Conservation (phyloP, 2,888 invertebrate genomes). For the Andrena minutula region DNA sequence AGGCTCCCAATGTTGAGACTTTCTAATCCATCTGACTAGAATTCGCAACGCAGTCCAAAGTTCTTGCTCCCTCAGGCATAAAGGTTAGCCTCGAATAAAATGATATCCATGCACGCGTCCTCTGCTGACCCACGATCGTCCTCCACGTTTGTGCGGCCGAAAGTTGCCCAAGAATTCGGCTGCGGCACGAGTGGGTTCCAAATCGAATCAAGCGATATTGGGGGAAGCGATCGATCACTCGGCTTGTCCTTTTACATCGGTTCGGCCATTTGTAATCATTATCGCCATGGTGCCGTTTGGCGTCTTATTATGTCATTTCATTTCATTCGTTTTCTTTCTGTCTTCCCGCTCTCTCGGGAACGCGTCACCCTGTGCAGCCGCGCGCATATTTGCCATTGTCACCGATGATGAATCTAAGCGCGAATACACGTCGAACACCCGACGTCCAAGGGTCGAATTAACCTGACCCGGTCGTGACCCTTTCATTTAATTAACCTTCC, state of each 20-base stretch:
- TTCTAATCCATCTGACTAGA: not conserved
- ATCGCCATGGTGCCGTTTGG: constrained; percentile 78
- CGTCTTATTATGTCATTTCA: constrained; percentile 80
- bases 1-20: not conserved
- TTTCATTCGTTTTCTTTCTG: constrained; percentile 64
- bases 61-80: not conserved
- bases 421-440: constrained; percentile 19
- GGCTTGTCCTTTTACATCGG: constrained; percentile 66
- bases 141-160: constrained; percentile 27
- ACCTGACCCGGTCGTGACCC: constrained; percentile 11
- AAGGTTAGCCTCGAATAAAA: constrained; percentile 16
- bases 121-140: not conserved
- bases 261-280: constrained; percentile 81
- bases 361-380: constrained; percentile 42
- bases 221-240: constrained; percentile 70
- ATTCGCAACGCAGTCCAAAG: not conserved
- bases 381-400: constrained; percentile 47
- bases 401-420: constrained; percentile 55
- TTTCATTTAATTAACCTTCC: constrained; percentile 36
- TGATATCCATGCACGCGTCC: not conserved
- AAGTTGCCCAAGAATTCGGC: constrained; percentile 57
- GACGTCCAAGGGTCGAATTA: constrained; percentile 36
- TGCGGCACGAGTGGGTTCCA: constrained; percentile 53
- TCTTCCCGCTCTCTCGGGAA: constrained; percentile 34
- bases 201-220: constrained; percentile 71